Conservation (phyloP, 2,113 vertebrate species). For the Pseudonaja textilis region DNA sequence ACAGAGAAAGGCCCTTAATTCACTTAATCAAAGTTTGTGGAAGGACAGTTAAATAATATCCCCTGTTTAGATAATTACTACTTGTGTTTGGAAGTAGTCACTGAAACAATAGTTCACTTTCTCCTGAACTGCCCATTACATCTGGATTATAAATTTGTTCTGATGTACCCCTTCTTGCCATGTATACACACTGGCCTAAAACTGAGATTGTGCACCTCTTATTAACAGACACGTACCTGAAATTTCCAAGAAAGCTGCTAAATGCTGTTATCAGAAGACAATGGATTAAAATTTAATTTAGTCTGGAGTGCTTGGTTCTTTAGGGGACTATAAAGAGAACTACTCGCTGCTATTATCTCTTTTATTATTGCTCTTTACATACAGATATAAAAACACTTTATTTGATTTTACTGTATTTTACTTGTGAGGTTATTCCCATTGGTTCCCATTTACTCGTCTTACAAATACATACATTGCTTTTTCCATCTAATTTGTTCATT, state of each 20-base stretch:
- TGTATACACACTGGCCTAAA: background rate
- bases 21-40: background rate
- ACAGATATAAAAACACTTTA: background rate
- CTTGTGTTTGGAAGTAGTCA: background rate
- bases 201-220: background rate
- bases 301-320: background rate
- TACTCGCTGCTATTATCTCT: background rate
- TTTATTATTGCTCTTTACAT: background rate
- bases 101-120: background rate
- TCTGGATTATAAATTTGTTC: background rate
- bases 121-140: background rate
- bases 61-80: background rate
- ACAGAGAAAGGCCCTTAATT: background rate
- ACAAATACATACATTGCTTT: background rate
- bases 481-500: background rate
- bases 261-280: background rate
- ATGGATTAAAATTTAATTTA: background rate
- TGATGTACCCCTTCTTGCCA: background rate
- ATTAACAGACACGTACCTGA: background rate
- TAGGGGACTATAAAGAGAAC: background rate
- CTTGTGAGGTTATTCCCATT: background rate
- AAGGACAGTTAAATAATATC: background rate
- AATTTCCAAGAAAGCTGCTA: background rate
- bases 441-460: background rate
- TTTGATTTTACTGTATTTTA: background rate